Conservation (phyloP, 2,113 vertebrate genomes). For the Struthidea cinerea region DNA sequence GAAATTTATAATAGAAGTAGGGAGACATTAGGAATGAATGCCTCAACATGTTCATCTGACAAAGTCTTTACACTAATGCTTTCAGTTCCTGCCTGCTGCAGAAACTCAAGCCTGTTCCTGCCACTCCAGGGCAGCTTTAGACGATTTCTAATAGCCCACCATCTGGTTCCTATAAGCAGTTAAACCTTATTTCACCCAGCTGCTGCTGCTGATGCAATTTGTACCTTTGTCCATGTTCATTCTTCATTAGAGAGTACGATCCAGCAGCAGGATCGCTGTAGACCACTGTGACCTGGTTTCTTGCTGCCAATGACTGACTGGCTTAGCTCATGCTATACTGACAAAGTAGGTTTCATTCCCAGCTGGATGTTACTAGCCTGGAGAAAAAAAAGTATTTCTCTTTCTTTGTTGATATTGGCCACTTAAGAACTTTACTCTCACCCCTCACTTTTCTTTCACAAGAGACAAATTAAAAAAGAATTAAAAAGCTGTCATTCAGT, state of each 20-base stretch:
- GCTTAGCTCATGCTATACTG: neutral
- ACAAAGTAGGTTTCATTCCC: constrained; percentile 6
- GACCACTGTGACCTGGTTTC: constrained; percentile 24
- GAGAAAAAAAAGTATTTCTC: neutral
- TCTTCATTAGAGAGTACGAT: neutral
- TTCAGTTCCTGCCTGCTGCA: neutral
- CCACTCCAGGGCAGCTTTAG: constrained; percentile 39
- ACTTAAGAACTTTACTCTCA: neutral
- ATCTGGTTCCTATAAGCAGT: constrained; percentile 35
- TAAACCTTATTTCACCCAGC: constrained; percentile 44
- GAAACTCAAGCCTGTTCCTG: neutral
- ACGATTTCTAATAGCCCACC: constrained; percentile 6
- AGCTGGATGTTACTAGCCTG: neutral
- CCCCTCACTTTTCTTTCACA: neutral
- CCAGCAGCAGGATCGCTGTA: neutral
- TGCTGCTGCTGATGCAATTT: constrained; percentile 33
- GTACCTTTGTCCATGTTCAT: neutral
- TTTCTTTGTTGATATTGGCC: neutral
- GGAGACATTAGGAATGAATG: neutral
- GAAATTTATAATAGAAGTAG: constrained; percentile 13
- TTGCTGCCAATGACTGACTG: neutral
- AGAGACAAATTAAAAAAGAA: neutral
- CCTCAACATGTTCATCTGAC: constrained; percentile 17
- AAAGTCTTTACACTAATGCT: neutral
- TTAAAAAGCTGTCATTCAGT: neutral